Conservation (phyloP, 2,113 vertebrate genomes). For the Puma concolor region DNA sequence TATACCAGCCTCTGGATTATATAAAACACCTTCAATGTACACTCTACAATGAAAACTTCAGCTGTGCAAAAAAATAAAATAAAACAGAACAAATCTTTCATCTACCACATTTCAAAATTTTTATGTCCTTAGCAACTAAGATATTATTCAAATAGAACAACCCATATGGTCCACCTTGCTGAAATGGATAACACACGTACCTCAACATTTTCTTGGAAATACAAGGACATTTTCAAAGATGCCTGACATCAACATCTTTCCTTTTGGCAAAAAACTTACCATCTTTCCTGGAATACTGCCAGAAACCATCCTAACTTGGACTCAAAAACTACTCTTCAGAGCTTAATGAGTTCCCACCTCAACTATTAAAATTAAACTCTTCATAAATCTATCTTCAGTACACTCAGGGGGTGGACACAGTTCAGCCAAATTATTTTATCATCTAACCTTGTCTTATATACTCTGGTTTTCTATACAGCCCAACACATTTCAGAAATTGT, state of each 20-base stretch:
- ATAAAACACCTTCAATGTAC: background rate
- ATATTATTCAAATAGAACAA: background rate
- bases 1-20: background rate
- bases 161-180: background rate
- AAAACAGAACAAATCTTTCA: constrained; percentile 14
- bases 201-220: constrained; percentile 1
- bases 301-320: background rate
- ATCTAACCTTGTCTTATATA: background rate
- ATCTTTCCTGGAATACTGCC: background rate
- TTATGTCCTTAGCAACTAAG: background rate
- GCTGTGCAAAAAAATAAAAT: background rate
- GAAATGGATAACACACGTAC: background rate
- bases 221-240: constrained; percentile 1
- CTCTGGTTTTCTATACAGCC: background rate
- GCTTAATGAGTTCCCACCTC: constrained; percentile 12
- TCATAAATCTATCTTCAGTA: constrained; percentile 26
- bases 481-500: background rate
- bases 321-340: background rate
- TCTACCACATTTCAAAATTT: background rate
- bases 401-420: background rate
- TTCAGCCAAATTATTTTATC: constrained; percentile 7
- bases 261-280: background rate
- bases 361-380: constrained; percentile 38
- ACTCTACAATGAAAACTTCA: background rate
- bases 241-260: background rate